These are phyloP conservation scores for Caenorhabditis brenneri DNA, from an alignment of 1,140 invertebrate genomes.

Conservation along the genomic window DNA sequence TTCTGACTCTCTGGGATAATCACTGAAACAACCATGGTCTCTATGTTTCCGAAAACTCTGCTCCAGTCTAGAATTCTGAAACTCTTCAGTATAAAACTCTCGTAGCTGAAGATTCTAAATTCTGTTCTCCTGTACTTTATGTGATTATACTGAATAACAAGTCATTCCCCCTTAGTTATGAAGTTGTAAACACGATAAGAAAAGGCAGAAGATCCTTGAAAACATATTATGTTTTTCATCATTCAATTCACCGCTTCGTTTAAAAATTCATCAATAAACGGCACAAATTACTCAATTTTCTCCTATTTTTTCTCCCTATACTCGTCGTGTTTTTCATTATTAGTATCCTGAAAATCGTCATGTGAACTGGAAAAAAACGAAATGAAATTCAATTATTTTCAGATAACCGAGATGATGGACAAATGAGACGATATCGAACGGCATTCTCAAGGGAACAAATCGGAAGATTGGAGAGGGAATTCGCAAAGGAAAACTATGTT, in stretches of 20 bases:
- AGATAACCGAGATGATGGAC: slow-evolving; percentile 56
- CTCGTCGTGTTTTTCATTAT: slow-evolving; percentile 20
- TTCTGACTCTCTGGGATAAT: no score
- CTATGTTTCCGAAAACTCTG: no score
- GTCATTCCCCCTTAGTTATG: no score
- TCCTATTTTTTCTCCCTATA: no score
- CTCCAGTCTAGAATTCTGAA: no score
- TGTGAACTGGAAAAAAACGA: neutral
- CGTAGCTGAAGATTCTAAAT: no score
- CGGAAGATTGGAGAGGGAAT: slow-evolving; percentile 91
- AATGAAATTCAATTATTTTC: neutral
- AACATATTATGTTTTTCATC: slow-evolving; percentile 16
- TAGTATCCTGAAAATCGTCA: neutral
- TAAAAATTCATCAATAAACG: slow-evolving; percentile 22
- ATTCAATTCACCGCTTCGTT: neutral
- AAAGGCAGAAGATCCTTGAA: neutral
- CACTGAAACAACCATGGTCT: no score
- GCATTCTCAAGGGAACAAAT: slow-evolving; percentile 96
- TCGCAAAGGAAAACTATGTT: slow-evolving; percentile 95
- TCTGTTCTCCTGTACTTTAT: no score
- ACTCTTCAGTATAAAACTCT: no score
- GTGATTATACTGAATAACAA: no score
- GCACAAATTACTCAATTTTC: neutral
- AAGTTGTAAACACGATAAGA: neutral
- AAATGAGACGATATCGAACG: slow-evolving; percentile 87